phyloP scores from a whole-genome alignment of 2,113 vertebrate genomes.

The Myiozetetes cayanensis region DNA sequence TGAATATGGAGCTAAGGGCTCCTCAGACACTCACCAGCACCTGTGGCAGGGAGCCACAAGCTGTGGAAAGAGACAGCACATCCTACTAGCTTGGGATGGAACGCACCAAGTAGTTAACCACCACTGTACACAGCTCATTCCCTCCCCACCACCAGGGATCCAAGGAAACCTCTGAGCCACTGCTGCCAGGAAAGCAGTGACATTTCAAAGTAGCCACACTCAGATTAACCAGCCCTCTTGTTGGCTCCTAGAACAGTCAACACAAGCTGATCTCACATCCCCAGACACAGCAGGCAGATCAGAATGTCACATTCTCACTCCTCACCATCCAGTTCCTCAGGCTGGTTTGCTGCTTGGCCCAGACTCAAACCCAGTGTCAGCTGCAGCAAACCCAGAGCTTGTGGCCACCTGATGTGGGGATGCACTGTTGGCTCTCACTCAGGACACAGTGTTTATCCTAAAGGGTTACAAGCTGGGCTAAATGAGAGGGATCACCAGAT shows the following conservation, averaged over 20 bases:
- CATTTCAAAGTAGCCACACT: slow-evolving; percentile 1
- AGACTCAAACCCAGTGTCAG: neutral
- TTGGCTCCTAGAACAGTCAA: neutral
- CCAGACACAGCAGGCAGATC: neutral
- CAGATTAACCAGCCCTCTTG: neutral
- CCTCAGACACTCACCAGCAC: neutral
- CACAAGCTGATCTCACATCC: neutral
- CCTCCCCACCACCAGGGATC: neutral
- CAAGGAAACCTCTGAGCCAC: neutral
- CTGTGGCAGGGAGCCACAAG: neutral
- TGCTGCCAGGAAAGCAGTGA: neutral
- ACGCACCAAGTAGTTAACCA: neutral
- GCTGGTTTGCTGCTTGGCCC: neutral
- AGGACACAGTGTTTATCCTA: neutral
- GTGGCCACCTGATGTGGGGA: neutral
- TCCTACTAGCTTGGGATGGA: neutral
- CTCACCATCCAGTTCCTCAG: neutral
- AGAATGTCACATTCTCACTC: neutral
- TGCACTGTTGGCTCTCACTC: neutral
- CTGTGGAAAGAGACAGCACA: neutral
- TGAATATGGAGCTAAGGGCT: neutral
- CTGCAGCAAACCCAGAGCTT: neutral
- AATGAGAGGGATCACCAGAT: neutral
- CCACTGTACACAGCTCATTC: neutral
- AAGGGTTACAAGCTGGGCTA: neutral